Evolutionary conservation across 1,140 invertebrate genomes (phyloP), one percentile per base, ranked within the genome.

Genomic region (Venturia canescens): DNA sequence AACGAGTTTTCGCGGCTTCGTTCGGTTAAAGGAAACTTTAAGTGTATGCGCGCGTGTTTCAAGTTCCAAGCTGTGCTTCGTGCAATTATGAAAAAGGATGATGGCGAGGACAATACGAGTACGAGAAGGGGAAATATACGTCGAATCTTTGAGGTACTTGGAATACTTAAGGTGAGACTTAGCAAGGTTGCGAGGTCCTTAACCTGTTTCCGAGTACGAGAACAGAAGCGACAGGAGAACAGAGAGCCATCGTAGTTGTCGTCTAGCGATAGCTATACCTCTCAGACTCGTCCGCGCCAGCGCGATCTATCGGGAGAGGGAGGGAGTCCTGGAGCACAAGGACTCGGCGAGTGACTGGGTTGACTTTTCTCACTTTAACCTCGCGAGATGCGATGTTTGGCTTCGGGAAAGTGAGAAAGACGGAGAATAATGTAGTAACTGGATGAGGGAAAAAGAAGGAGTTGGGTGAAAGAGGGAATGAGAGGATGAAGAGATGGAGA

Each of bases 311-410:
- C 66, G 74, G 50, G 53, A 60, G 53, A 34, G 71, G 29, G 75
- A n/a, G n/a, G 75, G 60, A 48, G 53, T 88, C 89, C 87, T 85
- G 84, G 79, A 50, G 78, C 83, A 85, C 81, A 88, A 90, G 88
- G 86, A 90, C 88, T 88, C 88, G 80, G 84, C 84, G 87, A 89
- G 87, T 88, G 88, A 91, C 89, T 90, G 87, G 89, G 88, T 91
- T 91, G 91, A 91, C 90, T 91, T 92, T 92, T 91, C 90, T 91
- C 91, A 90, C 91, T 91, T 90, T 90, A 92, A 91, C 89, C 89
- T 91, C 89, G 87, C 90, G 90, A 69, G 66, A 91, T 91, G 89
- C 90, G 90, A 91, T 91, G 90, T 89, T 90, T 91, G 89, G 90
- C 89, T 92, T 91, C 85, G 87, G 87, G 87, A 84, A 83, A 80